Evolutionary conservation across 2,888 invertebrate species (phyloP), one percentile per base, ranked within the genome.

Genomic region (Helicoverpa assulta): DNA sequence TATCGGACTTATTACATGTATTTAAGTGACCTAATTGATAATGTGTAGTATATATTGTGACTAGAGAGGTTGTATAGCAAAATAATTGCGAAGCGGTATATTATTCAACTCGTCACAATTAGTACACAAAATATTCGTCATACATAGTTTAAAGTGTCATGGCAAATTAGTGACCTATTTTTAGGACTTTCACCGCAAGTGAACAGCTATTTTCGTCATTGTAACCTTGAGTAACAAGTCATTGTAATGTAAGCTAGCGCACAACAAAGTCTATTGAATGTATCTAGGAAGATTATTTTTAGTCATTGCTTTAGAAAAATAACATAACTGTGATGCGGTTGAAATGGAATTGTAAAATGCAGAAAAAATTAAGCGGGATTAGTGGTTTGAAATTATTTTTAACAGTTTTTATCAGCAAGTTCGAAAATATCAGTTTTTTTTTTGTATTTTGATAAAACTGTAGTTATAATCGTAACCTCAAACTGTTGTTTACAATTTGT

Each of bases 401-500:
- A 47, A 16, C 16, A 26, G 5, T 14, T 33, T 59, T 56, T 76
- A 57, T 52, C n/a, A 3, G 12, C 53, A 54, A 50, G 69, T 19
- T 43, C 43, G 14, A 47, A 37, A 50, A n/a, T 40, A 19, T 19
- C 19, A 8, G n/a, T n/a, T 18, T 18, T 50, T 43, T 56, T 69
- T 37, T 50, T 33, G 43, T 0, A 43, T 7, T 33, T 54, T 18
- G 19, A 33, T 50, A 55, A 26, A 56, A 65, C 18, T 16, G 50
- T 57, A 21, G 33, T 59, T 55, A 37, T 56, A 54, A 59, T 57
- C 12, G 53, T 56, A 72, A 64, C 63, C 56, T 72, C 59, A 59
- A 57, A 66, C 83, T 79, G 76, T 81, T 89, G 90, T 89, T 89
- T 88, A 89, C 88, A 82, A 86, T 76, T 85, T 81, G 80, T 67